phyloP scores from a whole-genome alignment of 2,797 vertebrate genomes.

The Staurois parvus region DNA sequence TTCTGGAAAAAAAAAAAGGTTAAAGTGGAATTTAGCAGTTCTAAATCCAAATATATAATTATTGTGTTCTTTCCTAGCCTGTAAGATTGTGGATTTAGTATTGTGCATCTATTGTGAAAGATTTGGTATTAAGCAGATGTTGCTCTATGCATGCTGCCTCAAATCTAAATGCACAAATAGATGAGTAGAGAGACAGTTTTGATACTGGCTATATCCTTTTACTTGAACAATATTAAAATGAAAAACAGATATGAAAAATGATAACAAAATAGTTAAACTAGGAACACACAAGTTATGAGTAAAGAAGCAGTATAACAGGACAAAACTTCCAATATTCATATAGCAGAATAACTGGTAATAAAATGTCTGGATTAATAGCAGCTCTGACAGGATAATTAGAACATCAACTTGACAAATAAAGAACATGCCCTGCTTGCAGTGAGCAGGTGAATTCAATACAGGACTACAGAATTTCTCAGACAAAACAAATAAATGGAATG shows the following conservation, averaged over 20 bases:
- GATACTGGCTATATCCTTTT: neutral
- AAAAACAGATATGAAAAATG: neutral
- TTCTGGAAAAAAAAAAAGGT: too few species aligned
- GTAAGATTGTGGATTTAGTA: neutral
- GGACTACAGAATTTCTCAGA: slow-evolving; percentile 18
- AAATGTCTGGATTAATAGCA: slow-evolving; percentile 52
- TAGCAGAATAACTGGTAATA: slow-evolving; percentile 47
- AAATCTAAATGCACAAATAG: neutral
- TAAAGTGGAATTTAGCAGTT: neutral
- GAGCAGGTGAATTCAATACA: slow-evolving; percentile 42
- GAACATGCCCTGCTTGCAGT: slow-evolving; percentile 45
- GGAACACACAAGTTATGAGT: slow-evolving; percentile 13
- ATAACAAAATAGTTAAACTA: neutral
- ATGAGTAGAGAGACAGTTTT: neutral
- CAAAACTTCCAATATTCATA: slow-evolving; percentile 44
- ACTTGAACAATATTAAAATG: neutral
- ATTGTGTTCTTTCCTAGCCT: neutral
- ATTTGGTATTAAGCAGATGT: neutral
- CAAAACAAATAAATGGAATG: slow-evolving; percentile 45
- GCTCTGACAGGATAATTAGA: slow-evolving; percentile 57
- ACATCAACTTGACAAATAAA: slow-evolving; percentile 54
- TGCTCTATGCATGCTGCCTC: neutral
- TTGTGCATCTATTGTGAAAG: neutral
- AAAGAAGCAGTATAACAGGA: slow-evolving; percentile 40
- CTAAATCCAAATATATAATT: slow-evolving; percentile 1